Evolutionary conservation across 1,140 invertebrate genomes (phyloP), one percentile per base, ranked within the genome.

Genomic region (Kradibia gibbosae): DNA sequence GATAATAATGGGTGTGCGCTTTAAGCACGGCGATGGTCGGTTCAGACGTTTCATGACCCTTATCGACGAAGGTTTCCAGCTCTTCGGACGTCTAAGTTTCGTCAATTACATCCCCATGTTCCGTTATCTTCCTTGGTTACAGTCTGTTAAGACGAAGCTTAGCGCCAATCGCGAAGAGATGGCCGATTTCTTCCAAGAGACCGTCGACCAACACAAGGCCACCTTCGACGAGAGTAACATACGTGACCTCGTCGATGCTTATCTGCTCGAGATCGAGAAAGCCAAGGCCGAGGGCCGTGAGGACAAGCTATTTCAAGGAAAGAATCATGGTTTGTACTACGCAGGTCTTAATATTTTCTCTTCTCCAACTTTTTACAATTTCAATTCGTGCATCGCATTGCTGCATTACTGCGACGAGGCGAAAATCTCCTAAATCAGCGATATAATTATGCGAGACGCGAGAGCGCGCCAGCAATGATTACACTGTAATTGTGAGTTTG

Each of bases 1-100:
- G 36, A 94, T 98, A 48, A 93, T 97, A 82, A 98, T 98, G 96
- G 96, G 95, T 25, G 94, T 96, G 0, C 92, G 96, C 10, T 98
- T 98, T 88, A 93, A 94, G 60, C 93, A 95, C 82, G 94, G 95
- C 22, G 96, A 97, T 85, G 88, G 91, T 1, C 92, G 93, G 25
- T 98, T 98, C 90, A 91, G 93, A 28, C 91, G 95, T 55, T 96
- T 97, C 86, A 97, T 96, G 92, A 89, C 93, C 55, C 92, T 97
- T 7, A 96, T 97, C 83, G 96, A 97, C 84, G 97, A 98, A 91
- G 97, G 97, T 20, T 98, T 98, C 93, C 93, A 93, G 70, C 92
- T 98, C 0, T 97, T 98, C 83, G 95, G 95, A 8, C 92, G 92
- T 0, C 91, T 94, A 60, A 92, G 92, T 31, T 90, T 92, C 8